Base-by-base conservation (phyloP, 2,888 invertebrate genomes). In the Sialis lutaria region DNA sequence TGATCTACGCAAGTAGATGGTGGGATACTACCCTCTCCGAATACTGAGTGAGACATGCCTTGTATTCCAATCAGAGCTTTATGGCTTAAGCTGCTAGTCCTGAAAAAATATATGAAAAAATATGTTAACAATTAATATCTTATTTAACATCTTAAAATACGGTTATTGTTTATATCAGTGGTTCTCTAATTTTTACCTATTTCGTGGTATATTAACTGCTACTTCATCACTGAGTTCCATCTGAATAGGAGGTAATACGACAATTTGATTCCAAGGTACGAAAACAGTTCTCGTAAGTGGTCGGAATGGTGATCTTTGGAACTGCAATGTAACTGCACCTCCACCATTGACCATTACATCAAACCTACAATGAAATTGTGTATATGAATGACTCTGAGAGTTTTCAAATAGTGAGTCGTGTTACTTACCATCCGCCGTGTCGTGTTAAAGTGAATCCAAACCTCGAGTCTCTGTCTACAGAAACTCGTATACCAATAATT, bases 281-380 rank as follows among this genome's bases (percentile, higher is more conserved):
- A 89, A 90, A 50, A 95, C 87, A 4, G 90, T 91, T 60, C 83
- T 79, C 52, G 88, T 83, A 49, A 87, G 72, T 1, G 89, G 84
- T 62, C 82, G 79, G 74, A 93, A 97, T 31, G 96, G 96, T 48
- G 88, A 89, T 50, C 97, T 75, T 64, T 93, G 91, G 71, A 98
- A 95, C 68, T 93, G 91, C 54, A 98, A 72, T 13, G 91, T 93
- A 48, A 98, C 92, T 2, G 95, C 93, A 33, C 95, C 95, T 43
- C 97, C 98, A 10, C 98, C 98, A 67, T 99, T 97, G 51, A 98
- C 96, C 60, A 98, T 72, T 49, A 99, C 86, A 70, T 99, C 98
- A 74, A 97, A 99, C 85, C 95, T 95, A 64, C 51, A 64, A 49
- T 49, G 47, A 53, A 50, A 33, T 41, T 41, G n/a, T 8, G 30